A percentile compares a stretch with the other conserved stretches of the same genome.
These are phyloP conservation scores for Chirona hameri DNA, from an alignment of 2,888 invertebrate genomes.

Conservation along the genomic window DNA sequence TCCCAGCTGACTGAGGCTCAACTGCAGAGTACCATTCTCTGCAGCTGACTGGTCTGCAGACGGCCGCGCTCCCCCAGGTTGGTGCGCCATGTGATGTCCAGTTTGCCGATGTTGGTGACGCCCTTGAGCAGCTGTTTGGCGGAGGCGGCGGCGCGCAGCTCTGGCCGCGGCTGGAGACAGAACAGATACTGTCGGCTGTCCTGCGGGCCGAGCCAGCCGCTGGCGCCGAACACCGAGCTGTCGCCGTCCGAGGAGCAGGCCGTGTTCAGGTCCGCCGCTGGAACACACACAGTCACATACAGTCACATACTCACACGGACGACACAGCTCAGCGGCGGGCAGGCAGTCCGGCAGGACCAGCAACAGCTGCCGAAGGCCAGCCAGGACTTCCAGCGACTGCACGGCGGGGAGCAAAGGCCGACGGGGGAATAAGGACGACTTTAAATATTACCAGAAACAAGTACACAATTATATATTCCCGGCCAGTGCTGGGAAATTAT, in stretches of 20 bases:
- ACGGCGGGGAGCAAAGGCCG: too few relatives aligned
- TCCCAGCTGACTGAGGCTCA: too few relatives aligned
- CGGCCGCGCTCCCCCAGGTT: slow-evolving; percentile 95
- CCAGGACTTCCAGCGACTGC: too few relatives aligned
- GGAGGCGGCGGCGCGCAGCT: slow-evolving; percentile 64
- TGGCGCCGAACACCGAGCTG: slow-evolving; percentile 47
- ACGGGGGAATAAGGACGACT: too few relatives aligned
- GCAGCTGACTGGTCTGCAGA: slow-evolving; percentile 90
- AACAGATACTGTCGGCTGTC: slow-evolving; percentile 94
- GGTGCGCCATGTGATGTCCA: slow-evolving; percentile 97
- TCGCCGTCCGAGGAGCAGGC: slow-evolving; percentile 33
- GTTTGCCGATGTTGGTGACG: slow-evolving; percentile 76
- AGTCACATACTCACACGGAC: too few relatives aligned
- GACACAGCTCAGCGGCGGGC: too few relatives aligned
- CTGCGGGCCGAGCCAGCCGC: slow-evolving; percentile 68
- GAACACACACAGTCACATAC: neutral
- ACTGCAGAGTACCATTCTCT: slow-evolving; percentile 65
- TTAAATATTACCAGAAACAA: too few relatives aligned
- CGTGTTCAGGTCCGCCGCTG: slow-evolving; percentile 6
- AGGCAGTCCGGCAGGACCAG: too few relatives aligned
- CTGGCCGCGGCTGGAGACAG: slow-evolving; percentile 76
- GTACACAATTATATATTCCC: too few relatives aligned
- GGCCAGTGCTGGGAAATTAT: too few relatives aligned
- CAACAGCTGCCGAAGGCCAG: too few relatives aligned
- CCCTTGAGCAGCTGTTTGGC: slow-evolving; percentile 5